A percentile compares a stretch with the other conserved stretches of the same genome.
phyloP scores from a whole-genome alignment of 2,113 vertebrate genomes.

The Ptychochromis oligacanthus region DNA sequence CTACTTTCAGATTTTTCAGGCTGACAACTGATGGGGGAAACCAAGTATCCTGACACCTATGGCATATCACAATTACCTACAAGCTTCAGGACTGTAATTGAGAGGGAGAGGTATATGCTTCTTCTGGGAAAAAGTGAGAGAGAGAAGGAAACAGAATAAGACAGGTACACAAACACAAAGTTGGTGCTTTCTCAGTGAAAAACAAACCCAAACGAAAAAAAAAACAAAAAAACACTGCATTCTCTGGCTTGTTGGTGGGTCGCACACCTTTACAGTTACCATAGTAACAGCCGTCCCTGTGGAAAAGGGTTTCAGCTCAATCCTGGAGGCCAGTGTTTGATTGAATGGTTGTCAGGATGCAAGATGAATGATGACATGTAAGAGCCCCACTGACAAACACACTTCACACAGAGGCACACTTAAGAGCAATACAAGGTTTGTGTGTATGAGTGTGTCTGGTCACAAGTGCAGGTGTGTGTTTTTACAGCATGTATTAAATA shows the following conservation, averaged over 20 bases:
- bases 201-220: slow-evolving; percentile 17
- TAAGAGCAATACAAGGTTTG: slow-evolving; percentile 45
- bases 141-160: not conserved
- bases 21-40: slow-evolving; percentile 16
- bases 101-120: not conserved
- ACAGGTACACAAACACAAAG: slow-evolving; percentile 39
- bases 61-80: slow-evolving; percentile 39
- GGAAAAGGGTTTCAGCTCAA: slow-evolving; percentile 51
- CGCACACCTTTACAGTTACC: slow-evolving; percentile 64
- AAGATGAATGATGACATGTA: slow-evolving; percentile 63
- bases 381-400: slow-evolving; percentile 52
- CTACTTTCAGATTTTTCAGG: slow-evolving; percentile 19
- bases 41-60: slow-evolving; percentile 42
- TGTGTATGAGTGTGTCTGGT: not conserved
- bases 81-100: not conserved
- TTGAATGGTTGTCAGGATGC: slow-evolving; percentile 69
- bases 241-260: slow-evolving; percentile 56
- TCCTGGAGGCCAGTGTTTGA: slow-evolving; percentile 65
- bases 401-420: slow-evolving; percentile 49
- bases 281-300: slow-evolving; percentile 66
- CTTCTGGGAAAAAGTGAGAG: not conserved
- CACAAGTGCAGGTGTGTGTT: not conserved
- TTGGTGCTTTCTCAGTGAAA: slow-evolving; percentile 40
- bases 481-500: slow-evolving; percentile 27
- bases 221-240: slow-evolving; percentile 28